Conservation (phyloP, 2,797 vertebrate genomes). For the Percopsis omiscomaycus region DNA sequence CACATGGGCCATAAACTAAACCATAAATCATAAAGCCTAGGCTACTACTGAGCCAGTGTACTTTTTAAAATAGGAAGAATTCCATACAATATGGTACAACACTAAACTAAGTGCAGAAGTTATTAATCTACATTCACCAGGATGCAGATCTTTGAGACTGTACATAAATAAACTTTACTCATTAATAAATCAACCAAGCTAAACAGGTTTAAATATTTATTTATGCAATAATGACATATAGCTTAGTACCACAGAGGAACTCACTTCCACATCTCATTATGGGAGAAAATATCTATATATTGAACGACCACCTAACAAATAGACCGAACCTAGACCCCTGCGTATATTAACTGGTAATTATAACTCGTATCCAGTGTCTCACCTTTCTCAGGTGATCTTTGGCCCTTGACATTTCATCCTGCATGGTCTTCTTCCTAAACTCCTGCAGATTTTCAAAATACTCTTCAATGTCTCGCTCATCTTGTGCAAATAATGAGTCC, state of each 20-base stretch:
- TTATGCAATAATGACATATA: no score
- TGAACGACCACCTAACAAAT: no score
- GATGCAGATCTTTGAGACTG: no score
- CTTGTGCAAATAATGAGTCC: slow-evolving; percentile 81
- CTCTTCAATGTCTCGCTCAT: slow-evolving; percentile 73
- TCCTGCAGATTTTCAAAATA: slow-evolving; percentile 88
- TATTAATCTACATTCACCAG: no score
- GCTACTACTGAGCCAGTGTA: background rate
- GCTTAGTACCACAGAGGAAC: no score
- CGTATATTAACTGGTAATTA: background rate
- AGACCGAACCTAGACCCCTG: background rate
- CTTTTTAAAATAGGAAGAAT: background rate
- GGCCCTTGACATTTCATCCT: slow-evolving; percentile 77
- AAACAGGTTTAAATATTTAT: no score
- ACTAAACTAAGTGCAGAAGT: no score
- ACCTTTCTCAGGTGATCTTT: slow-evolving; percentile 80
- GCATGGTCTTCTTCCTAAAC: slow-evolving; percentile 84
- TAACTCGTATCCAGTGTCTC: slow-evolving; percentile 27
- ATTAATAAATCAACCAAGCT: no score
- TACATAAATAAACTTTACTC: no score
- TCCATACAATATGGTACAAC: no score
- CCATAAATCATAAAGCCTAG: background rate
- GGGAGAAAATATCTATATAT: no score
- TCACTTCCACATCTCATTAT: no score
- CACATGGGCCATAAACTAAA: background rate